Conservation (phyloP, 1,140 invertebrate species). For the Nylanderia fulva region DNA sequence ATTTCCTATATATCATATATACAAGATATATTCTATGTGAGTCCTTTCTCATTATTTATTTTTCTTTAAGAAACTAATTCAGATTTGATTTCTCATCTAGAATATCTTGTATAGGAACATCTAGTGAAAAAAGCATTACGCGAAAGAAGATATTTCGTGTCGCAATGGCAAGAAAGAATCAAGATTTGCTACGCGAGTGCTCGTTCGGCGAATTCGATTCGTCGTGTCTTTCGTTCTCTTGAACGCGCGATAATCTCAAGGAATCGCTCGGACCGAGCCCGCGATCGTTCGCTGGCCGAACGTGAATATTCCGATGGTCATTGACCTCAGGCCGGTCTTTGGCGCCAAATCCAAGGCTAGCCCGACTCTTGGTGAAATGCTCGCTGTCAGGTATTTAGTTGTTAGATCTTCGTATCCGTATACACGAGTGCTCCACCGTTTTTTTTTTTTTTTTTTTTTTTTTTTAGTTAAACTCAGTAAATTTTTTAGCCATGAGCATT, state of each 20-base stretch:
- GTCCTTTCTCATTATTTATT: not conserved
- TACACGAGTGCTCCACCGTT: not conserved
- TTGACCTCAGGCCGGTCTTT: conserved; percentile 82
- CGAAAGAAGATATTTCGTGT: conserved; percentile 5
- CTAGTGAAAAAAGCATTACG: not conserved
- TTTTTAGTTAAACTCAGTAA: not conserved
- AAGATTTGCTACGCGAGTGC: not conserved
- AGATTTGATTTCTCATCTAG: not conserved
- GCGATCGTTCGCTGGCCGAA: conserved; percentile 76
- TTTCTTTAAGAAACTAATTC: not conserved
- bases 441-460: not conserved
- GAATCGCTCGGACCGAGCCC: conserved; percentile 71
- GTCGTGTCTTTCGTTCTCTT: conserved; percentile 61
- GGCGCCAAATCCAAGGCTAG: conserved; percentile 80
- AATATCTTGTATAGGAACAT: not conserved
- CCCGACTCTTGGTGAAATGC: conserved; percentile 64
- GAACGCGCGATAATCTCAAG: conserved; percentile 69
- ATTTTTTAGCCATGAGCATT: not conserved
- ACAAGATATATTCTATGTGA: not conserved
- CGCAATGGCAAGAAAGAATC: not conserved
- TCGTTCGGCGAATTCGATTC: conserved; percentile 20
- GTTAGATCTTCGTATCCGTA: conserved; percentile 58
- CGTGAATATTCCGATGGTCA: conserved; percentile 84
- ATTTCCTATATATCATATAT: not conserved
- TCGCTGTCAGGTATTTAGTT: conserved; percentile 65